These are phyloP conservation scores for Dysmachus trigonus DNA, from an alignment of 2,888 invertebrate genomes.

Conservation along the genomic window DNA sequence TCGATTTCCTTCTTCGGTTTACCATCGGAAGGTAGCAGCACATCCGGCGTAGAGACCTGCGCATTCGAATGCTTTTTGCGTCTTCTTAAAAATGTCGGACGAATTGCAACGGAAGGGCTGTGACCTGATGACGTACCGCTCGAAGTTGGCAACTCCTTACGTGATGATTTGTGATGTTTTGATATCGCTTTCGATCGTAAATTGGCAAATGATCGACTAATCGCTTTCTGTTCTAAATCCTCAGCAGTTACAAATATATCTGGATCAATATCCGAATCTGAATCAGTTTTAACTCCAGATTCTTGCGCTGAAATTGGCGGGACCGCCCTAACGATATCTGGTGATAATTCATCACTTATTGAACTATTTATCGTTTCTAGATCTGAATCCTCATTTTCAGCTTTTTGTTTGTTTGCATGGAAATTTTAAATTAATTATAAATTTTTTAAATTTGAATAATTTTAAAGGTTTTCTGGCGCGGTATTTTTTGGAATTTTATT, in stretches of 20 bases:
- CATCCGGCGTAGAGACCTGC: not conserved
- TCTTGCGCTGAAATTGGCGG: not conserved
- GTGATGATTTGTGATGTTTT: not conserved
- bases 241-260: slow-evolving; percentile 57
- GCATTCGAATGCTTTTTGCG: not conserved
- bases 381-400: slow-evolving; percentile 59
- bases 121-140: not conserved
- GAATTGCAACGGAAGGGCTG: not conserved
- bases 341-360: slow-evolving; percentile 57
- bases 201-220: slow-evolving; percentile 59
- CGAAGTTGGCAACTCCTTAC: not conserved
- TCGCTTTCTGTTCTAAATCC: slow-evolving; percentile 52
- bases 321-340: slow-evolving; percentile 49
- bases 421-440: slow-evolving; percentile 38
- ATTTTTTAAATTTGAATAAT: not conserved
- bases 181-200: slow-evolving; percentile 61
- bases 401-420: no score
- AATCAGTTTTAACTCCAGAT: slow-evolving; percentile 46
- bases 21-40: slow-evolving; percentile 7
- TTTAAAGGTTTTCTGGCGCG: not conserved
- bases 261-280: slow-evolving; percentile 60
- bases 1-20: slow-evolving; percentile 58
- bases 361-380: slow-evolving; percentile 59
- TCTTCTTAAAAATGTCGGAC: not conserved
- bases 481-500: not conserved